These are phyloP conservation scores for Otolemur crassicaudatus DNA, from an alignment of 2,797 vertebrate species.

Conservation along the genomic window DNA sequence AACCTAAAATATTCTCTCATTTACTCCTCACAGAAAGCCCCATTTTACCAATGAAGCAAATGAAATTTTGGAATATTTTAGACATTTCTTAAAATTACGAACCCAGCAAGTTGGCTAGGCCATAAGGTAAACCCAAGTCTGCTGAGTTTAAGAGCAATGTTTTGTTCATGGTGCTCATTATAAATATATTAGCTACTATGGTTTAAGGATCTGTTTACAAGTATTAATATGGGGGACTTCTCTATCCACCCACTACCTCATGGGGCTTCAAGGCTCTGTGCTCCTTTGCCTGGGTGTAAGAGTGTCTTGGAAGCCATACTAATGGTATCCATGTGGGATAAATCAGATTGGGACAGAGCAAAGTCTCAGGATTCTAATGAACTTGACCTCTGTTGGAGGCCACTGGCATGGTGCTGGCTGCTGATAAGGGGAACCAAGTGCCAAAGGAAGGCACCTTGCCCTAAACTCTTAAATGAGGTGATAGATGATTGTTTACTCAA, in stretches of 20 bases:
- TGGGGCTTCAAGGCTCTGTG: background rate
- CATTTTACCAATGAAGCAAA: background rate
- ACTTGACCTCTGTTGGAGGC: background rate
- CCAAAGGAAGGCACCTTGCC: background rate
- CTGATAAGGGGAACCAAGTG: background rate
- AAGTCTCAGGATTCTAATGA: background rate
- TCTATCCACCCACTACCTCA: background rate
- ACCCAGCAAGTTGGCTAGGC: background rate
- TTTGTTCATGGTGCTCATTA: background rate
- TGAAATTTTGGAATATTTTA: background rate
- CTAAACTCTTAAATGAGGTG: background rate
- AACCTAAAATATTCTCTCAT: background rate
- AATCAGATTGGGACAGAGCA: background rate
- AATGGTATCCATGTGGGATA: background rate
- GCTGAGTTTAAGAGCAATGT: background rate
- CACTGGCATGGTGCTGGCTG: background rate
- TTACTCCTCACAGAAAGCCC: background rate
- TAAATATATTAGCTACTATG: background rate
- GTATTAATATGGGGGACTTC: background rate
- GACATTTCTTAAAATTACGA: background rate
- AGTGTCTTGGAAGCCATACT: background rate
- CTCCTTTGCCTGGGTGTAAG: background rate
- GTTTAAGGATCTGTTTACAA: background rate
- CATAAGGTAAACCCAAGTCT: background rate
- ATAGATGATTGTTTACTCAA: background rate